Base-by-base conservation (phyloP, 2,888 invertebrate species). In the Drosophila hamatofila region DNA sequence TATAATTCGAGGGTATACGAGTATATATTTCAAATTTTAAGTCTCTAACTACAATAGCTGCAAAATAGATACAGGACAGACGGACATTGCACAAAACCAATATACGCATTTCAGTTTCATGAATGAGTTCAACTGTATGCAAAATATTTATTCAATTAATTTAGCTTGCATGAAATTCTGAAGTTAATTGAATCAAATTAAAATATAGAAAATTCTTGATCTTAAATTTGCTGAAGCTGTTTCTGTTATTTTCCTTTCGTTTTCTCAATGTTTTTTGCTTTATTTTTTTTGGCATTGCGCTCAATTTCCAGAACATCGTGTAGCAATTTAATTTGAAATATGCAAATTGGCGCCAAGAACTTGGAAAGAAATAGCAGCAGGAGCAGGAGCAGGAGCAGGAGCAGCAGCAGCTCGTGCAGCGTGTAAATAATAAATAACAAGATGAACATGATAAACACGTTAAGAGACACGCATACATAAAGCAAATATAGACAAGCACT, bases 241-340 rank as follows among this genome's bases (percentile, higher is more conserved):
- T 27, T 25, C n/a, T 48, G 30, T 11, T 16, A 27, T 18, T 55
- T 55, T 18, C 0, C 18, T 8, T 35, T 14, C 16, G 7, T 23
- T 42, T 44, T 16, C 27, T 3, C 33, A 25, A 25, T 25, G 27
- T 27, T 46, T 62, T 14, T 46, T 23, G 14, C 25, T 21, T 30
- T 33, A 25, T 18, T 30, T 21, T 27, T 35, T 33, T 48, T 49
- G 33, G 51, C 48, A 49, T 49, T 49, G 27, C 48, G 48, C 48
- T 49, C 48, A 27, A 49, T 49, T 49, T 49, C 48, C 27, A 49
- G 48, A 61, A 51, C 73, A 69, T 55, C 60, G 58, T 77, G 73
- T 51, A 51, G 78, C 70, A 78, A 66, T 78, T 77, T 77, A 66
- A 77, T 77, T 78, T 78, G 66, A 73, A 77, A 78, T 77, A 77